phyloP scores from a whole-genome alignment of 2,797 vertebrate species.

The Scarus forsteni region DNA sequence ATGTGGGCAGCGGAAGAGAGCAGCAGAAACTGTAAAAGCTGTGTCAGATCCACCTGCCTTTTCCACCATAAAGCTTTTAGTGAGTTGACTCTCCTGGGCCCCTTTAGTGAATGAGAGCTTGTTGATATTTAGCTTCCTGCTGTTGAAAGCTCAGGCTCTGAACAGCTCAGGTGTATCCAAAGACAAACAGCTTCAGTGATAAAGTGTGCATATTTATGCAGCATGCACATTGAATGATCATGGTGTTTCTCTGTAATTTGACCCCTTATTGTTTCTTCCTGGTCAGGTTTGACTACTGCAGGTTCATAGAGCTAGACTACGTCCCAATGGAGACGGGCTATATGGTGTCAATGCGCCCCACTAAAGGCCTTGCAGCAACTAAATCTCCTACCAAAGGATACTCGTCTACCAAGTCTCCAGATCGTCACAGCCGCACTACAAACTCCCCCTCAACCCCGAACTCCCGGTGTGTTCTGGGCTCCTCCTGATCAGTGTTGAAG shows the following conservation, averaged over 20 bases:
- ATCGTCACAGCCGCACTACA: conserved; percentile 79
- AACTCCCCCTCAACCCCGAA: conserved; percentile 74
- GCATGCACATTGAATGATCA: conserved; percentile 25
- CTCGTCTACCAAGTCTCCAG: conserved; percentile 76
- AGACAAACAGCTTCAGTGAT: conserved; percentile 5
- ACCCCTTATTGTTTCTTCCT: conserved; percentile 75
- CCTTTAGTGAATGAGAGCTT: conserved; percentile 42
- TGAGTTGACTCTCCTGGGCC: conserved; percentile 22
- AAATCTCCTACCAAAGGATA: conserved; percentile 78
- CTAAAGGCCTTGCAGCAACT: conserved; percentile 81
- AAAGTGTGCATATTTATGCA: conserved; percentile 8
- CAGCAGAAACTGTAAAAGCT: not conserved
- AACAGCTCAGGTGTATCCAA: conserved; percentile 4
- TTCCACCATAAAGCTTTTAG: conserved; percentile 38
- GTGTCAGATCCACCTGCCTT: not conserved
- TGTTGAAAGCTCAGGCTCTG: conserved; percentile 20
- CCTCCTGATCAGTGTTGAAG: conserved; percentile 40
- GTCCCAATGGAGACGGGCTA: conserved; percentile 87
- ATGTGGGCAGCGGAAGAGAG: not conserved
- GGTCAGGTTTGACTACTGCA: conserved; percentile 90
- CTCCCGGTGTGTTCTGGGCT: conserved; percentile 67
- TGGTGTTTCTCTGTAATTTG: conserved; percentile 48
- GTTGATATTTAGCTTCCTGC: conserved; percentile 32
- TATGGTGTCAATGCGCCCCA: conserved; percentile 89
- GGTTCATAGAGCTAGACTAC: conserved; percentile 89